These are phyloP conservation scores for Crotalus tigris DNA, from an alignment of 2,113 vertebrate species.

Conservation along the genomic window DNA sequence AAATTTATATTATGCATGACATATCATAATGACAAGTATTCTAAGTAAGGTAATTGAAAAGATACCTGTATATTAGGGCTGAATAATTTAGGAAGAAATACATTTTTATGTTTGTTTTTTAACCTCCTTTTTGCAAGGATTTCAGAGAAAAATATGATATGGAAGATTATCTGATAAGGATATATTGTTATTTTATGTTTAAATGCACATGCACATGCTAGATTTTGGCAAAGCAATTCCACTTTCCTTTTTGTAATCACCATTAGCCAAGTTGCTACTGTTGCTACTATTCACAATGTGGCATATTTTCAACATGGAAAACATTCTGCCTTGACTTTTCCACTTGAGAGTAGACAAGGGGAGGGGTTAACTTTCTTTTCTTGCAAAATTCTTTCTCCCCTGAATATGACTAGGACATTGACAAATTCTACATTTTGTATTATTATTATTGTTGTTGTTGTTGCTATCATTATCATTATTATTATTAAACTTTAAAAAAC, in stretches of 20 bases:
- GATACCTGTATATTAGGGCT: neutral
- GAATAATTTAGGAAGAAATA: no score
- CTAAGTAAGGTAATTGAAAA: neutral
- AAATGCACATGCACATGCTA: neutral
- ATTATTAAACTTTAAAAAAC: neutral
- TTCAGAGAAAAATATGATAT: neutral
- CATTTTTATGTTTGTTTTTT: neutral
- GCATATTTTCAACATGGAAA: neutral
- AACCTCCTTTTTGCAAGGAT: neutral
- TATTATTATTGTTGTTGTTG: neutral
- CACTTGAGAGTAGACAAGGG: neutral
- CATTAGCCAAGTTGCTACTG: neutral
- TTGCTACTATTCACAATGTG: neutral
- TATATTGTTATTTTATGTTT: neutral
- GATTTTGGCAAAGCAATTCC: neutral
- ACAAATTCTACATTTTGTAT: neutral
- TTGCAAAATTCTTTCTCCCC: neutral
- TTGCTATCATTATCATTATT: no score
- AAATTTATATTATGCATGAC: neutral
- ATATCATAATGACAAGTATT: neutral
- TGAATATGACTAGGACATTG: neutral
- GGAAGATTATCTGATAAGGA: neutral
- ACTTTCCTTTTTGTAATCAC: neutral
- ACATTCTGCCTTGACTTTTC: neutral
- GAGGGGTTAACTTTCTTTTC: no score